Conservation (phyloP, 2,113 vertebrate species). For the Bubo blakistoni region DNA sequence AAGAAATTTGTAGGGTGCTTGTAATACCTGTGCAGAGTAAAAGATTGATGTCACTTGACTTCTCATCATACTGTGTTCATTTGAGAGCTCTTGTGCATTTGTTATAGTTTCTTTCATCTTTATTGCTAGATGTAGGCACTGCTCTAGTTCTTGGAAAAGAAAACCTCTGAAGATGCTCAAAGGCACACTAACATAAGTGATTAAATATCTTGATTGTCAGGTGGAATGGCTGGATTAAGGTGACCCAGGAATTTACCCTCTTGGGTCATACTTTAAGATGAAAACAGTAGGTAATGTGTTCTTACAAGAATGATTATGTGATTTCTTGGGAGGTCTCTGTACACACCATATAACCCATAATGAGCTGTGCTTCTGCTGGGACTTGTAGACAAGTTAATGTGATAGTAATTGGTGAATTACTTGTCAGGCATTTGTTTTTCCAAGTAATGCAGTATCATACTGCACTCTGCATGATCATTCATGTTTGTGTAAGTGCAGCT, state of each 20-base stretch:
- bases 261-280: not conserved
- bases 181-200: not conserved
- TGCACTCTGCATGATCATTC: not conserved
- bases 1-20: not conserved
- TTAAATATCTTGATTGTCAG: not conserved
- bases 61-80: not conserved
- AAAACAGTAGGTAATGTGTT: not conserved
- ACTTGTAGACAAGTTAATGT: not conserved
- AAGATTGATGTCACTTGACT: not conserved
- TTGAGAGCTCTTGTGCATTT: not conserved
- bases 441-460: not conserved
- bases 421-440: not conserved
- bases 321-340: not conserved
- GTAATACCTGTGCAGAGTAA: not conserved
- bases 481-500: not conserved
- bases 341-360: not conserved
- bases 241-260: not conserved
- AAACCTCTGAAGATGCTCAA: not conserved
- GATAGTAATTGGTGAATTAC: not conserved
- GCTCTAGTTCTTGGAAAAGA: not conserved
- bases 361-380: not conserved
- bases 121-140: not conserved
- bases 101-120: not conserved
- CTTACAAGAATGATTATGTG: fast-evolving
- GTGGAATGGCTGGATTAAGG: not conserved